Conservation (phyloP, 2,797 vertebrate genomes). For the Microtus californicus region DNA sequence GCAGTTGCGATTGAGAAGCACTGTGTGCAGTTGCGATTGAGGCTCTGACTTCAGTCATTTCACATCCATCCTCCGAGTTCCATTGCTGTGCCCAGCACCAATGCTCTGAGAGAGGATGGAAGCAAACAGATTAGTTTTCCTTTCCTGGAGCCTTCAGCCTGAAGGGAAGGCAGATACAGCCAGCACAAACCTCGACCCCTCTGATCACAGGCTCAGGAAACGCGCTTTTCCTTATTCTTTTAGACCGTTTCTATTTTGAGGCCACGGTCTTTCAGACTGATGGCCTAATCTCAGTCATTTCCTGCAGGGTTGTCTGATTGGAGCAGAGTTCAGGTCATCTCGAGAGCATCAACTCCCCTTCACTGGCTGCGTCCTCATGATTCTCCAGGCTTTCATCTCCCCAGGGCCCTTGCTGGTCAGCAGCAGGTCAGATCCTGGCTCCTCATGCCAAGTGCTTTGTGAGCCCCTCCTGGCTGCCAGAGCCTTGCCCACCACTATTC, state of each 20-base stretch:
- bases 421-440: not conserved
- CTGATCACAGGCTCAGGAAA: not conserved
- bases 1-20: no score
- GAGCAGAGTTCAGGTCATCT: not conserved
- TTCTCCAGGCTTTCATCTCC: not conserved
- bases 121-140: not conserved
- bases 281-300: slow-evolving; percentile 1
- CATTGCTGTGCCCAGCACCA: no score
- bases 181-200: not conserved
- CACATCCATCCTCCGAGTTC: not conserved
- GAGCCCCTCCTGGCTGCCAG: not conserved
- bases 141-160: not conserved
- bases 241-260: slow-evolving; percentile 10
- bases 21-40: no score
- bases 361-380: no score
- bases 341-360: not conserved
- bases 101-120: not conserved
- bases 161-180: not conserved
- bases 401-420: not conserved
- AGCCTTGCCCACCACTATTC: not conserved
- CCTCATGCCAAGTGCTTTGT: not conserved
- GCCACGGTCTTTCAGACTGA: not conserved
- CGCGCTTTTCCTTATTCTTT: not conserved
- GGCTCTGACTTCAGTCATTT: not conserved
- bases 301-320: not conserved